A percentile compares a stretch with the other conserved stretches of the same genome.
Conservation (phyloP, 2,888 invertebrate genomes). For the Chalcis sispes region DNA sequence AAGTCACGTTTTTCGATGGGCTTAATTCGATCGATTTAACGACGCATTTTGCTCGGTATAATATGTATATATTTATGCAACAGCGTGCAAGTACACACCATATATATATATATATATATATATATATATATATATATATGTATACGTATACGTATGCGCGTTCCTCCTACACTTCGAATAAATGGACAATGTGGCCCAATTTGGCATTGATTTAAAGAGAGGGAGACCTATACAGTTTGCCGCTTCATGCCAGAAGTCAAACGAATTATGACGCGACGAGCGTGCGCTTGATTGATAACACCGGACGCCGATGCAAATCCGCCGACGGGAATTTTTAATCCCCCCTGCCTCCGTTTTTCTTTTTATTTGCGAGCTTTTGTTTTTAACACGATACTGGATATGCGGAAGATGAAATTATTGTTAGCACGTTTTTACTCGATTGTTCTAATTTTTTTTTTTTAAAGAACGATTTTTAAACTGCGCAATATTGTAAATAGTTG, state of each 20-base stretch:
- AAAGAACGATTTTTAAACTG: no score
- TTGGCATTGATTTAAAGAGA: neutral
- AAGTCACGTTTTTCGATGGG: conserved; percentile 16
- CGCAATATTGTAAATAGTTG: no score
- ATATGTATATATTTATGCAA: no score
- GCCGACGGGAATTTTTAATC: neutral
- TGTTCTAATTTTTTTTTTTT: no score
- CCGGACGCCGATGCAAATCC: neutral
- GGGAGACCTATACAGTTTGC: neutral
- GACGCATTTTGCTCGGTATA: no score
- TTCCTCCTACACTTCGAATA: conserved; percentile 13
- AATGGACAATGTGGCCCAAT: conserved; percentile 40
- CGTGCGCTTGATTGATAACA: conserved; percentile 21
- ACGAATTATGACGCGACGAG: conserved; percentile 4
- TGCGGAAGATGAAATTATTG: no score
- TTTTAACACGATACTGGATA: neutral
- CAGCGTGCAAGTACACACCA: no score
- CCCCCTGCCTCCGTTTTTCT: no score
- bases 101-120: no score
- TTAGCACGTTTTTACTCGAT: no score
- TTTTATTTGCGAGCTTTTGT: neutral
- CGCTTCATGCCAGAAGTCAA: neutral
- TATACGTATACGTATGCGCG: neutral
- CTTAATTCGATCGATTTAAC: conserved; percentile 31
- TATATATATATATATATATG: no score